Evolutionary conservation across 2,113 vertebrate genomes (phyloP), one percentile per base, ranked within the genome.

Genomic region (Eonycteris spelaea): DNA sequence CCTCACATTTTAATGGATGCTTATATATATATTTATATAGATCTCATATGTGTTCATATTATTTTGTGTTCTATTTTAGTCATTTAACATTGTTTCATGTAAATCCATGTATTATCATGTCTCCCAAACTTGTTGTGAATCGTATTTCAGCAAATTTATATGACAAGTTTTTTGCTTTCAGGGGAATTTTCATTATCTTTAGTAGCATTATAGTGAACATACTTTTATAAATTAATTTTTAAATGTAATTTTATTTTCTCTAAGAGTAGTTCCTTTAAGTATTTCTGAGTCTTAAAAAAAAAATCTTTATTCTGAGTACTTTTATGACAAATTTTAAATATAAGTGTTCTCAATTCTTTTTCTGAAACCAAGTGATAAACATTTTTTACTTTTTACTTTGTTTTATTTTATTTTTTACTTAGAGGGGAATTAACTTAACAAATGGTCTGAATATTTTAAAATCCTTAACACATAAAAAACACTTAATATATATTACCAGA

Each of bases 401-500:
- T 74, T 63, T 94, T 57, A 51, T 51, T 51, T 51, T 51, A 51
- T 82, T 74, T 93, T 77, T 26, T 12, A 68, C 30, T 86, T 67
- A 91, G 38, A 85, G 15, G 45, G 24, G 51, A 96, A 94, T 92
- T 93, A 94, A 87, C 40, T 53, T 93, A 55, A 70, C 30, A 91
- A 95, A 75, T 93, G 35, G 77, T 80, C 79, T 79, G 55, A 95
- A 65, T 90, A 95, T 96, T 95, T 96, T 48, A 74, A 95, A 94
- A 85, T 83, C 14, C 19, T 96, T 91, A 95, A 93, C 79, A 95
- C 63, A 80, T 91, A 14, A 97, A 95, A 96, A 96, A 90, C 74
- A 83, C 28, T 96, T 87, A 89, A 57, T 67, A 61, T 26, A 82
- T 79, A 71, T 90, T 96, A 90, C 33, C n/a, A 95, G 38, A 92